phyloP scores from a whole-genome alignment of 2,113 vertebrate species.

The Prunella himalayana region DNA sequence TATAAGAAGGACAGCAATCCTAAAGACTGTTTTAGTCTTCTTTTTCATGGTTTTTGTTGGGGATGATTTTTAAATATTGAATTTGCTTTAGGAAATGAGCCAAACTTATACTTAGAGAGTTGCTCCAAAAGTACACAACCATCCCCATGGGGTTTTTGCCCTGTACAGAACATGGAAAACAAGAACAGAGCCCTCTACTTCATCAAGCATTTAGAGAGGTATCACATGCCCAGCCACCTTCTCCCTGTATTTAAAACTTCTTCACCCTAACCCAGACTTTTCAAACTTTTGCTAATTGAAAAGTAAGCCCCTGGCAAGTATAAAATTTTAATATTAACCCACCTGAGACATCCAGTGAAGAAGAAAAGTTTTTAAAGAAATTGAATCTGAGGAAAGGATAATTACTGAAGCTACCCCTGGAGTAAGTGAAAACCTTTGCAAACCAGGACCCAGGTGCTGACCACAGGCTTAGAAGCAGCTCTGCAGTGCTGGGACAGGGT shows the following conservation, averaged over 20 bases:
- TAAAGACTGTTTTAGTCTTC: background rate
- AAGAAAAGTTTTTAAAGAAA: background rate
- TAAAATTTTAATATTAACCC: conserved; percentile 52
- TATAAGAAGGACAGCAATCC: background rate
- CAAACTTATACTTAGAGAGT: background rate
- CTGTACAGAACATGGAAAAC: background rate
- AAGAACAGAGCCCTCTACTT: background rate
- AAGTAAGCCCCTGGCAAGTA: conserved; percentile 53
- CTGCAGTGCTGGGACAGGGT: rapidly evolving
- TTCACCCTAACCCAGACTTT: background rate
- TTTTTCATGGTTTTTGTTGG: background rate
- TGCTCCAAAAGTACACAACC: background rate
- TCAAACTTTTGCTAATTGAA: conserved; percentile 22
- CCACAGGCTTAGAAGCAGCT: background rate
- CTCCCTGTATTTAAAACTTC: background rate
- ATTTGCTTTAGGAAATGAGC: background rate
- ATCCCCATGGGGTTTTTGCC: background rate
- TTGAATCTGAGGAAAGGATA: background rate
- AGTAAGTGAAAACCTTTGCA: background rate
- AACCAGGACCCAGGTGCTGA: background rate
- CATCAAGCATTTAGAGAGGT: conserved; percentile 29
- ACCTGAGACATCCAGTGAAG: background rate
- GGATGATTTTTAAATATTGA: background rate
- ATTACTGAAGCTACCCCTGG: background rate
- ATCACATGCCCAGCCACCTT: background rate